Conservation (phyloP, 2,888 invertebrate genomes). For the Cosmorhoe ocellata region DNA sequence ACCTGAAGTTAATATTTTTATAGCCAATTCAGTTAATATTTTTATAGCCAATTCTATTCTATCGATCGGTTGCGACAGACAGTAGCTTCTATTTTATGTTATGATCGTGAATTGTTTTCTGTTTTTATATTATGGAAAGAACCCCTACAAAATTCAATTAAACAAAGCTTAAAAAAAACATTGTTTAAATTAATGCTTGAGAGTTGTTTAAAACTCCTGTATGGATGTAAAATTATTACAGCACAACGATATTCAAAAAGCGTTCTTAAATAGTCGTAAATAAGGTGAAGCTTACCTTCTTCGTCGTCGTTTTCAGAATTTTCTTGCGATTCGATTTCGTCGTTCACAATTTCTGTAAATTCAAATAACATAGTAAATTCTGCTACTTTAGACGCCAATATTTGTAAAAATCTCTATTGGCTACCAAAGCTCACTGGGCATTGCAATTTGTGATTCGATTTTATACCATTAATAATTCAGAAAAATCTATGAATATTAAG, state of each 20-base stretch:
- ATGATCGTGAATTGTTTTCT: too few relatives aligned
- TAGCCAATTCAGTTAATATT: background rate
- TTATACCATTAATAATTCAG: conserved; percentile 17
- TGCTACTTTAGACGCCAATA: conserved; percentile 29
- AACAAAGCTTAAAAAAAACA: too few relatives aligned
- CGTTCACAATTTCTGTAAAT: conserved; percentile 46
- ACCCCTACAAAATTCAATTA: too few relatives aligned
- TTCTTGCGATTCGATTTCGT: conserved; percentile 51
- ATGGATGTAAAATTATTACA: too few relatives aligned
- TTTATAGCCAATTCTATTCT: too few relatives aligned
- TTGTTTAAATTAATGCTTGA: too few relatives aligned
- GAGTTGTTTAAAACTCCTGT: too few relatives aligned
- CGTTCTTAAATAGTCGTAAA: background rate
- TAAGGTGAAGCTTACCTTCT: conserved; percentile 61
- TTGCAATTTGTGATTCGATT: conserved; percentile 17
- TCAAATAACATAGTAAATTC: conserved; percentile 4
- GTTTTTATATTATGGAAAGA: too few relatives aligned
- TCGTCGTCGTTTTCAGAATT: conserved; percentile 71
- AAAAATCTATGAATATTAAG: conserved; percentile 27
- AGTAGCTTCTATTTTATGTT: too few relatives aligned
- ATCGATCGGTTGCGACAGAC: too few relatives aligned
- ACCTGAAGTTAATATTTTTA: conserved; percentile 1
- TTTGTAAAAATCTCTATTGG: conserved; percentile 9
- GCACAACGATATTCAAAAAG: too few relatives aligned
- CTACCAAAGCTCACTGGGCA: conserved; percentile 10